phyloP scores from a whole-genome alignment of 2,888 invertebrate species.

The Zygothrica quintamaculata region DNA sequence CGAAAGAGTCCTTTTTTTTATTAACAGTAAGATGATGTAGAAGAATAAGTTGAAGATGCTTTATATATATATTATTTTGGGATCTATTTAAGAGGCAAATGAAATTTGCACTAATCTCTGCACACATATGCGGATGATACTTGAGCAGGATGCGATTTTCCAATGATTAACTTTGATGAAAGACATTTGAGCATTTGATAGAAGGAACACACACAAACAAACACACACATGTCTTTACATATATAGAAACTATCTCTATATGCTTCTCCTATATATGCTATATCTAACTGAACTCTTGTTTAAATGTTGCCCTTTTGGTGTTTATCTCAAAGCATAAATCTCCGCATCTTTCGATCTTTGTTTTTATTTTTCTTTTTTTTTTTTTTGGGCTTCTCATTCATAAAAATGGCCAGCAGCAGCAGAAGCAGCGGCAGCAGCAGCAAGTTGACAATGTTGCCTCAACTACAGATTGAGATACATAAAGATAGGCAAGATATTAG shows the following conservation, averaged over 20 bases:
- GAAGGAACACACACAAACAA: conserved; percentile 40
- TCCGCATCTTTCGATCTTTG: conserved; percentile 51
- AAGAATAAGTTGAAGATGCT: too few species aligned
- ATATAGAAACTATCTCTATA: background rate
- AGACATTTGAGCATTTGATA: conserved; percentile 54
- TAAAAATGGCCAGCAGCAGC: conserved; percentile 62
- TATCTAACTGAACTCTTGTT: conserved; percentile 10
- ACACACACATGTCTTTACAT: conserved; percentile 5
- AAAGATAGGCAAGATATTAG: conserved; percentile 74
- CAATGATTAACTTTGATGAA: conserved; percentile 82
- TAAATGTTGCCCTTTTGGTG: conserved; percentile 24
- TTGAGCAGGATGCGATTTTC: conserved; percentile 83
- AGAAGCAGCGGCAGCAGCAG: too few species aligned
- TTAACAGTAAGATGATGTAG: too few species aligned
- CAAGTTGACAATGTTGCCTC: conserved; percentile 76
- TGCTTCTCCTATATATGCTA: conserved; percentile 5
- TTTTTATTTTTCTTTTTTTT: too few species aligned
- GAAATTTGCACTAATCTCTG: conserved; percentile 72
- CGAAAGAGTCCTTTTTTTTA: conserved; percentile 48
- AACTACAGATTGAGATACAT: conserved; percentile 70
- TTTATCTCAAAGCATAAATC: conserved; percentile 73
- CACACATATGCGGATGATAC: conserved; percentile 33
- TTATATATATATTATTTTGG: conserved; percentile 5
- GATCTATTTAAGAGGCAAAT: conserved; percentile 43
- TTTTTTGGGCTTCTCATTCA: conserved; percentile 58